Conservation (phyloP, 2,888 invertebrate species). For the Hydroisotoma schaefferi region DNA sequence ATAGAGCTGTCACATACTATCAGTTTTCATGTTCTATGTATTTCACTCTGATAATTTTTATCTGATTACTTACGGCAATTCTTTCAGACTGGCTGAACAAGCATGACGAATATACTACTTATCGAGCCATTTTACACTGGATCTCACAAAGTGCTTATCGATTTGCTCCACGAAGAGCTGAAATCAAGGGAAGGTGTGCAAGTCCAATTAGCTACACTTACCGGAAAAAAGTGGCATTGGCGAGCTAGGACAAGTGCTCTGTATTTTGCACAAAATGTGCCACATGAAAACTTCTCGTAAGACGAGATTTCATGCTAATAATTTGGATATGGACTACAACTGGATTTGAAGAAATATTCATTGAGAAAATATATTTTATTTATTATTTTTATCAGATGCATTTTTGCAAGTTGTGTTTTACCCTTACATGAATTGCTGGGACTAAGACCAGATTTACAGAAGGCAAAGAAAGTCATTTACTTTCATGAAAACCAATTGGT, state of each 20-base stretch:
- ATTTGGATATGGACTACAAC: no score
- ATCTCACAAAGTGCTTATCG: conserved; percentile 62
- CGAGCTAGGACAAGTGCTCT: conserved; percentile 66
- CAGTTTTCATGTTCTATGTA: no score
- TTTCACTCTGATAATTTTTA: no score
- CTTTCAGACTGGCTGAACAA: no score
- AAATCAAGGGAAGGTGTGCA: conserved; percentile 23
- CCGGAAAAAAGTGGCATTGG: conserved; percentile 77
- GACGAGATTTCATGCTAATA: no score
- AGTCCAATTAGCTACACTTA: conserved; percentile 56
- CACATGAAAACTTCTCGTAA: conserved; percentile 54
- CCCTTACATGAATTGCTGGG: conserved; percentile 68
- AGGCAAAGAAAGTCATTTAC: conserved; percentile 64
- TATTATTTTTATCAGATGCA: conserved; percentile 54
- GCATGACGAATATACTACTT: conserved; percentile 52
- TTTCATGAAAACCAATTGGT: conserved; percentile 75
- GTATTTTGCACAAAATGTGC: conserved; percentile 61
- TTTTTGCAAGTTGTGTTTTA: conserved; percentile 67
- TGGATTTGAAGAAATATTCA: no score
- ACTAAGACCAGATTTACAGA: conserved; percentile 61
- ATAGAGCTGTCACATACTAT: no score
- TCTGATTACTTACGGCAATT: no score
- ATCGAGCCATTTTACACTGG: conserved; percentile 71
- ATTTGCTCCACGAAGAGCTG: conserved; percentile 33
- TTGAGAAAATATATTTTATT: no score